A percentile compares a stretch with the other conserved stretches of the same genome.
These are phyloP conservation scores for Notiomystis cincta DNA, from an alignment of 2,113 vertebrate species.

Conservation along the genomic window DNA sequence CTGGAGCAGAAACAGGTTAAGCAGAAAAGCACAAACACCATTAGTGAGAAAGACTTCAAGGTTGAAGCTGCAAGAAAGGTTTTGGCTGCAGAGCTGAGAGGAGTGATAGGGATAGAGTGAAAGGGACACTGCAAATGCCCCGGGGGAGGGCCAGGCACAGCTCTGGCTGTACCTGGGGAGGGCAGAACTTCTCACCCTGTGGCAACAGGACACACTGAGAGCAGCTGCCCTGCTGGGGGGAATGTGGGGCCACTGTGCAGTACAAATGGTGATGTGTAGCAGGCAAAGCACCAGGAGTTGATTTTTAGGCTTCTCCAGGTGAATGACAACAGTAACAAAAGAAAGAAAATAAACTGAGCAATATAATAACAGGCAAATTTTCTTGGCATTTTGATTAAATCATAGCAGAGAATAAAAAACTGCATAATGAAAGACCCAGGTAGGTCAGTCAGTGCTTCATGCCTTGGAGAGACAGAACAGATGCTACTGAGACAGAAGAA, in stretches of 20 bases:
- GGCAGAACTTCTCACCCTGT: neutral
- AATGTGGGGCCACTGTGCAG: fast-evolving
- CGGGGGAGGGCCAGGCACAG: neutral
- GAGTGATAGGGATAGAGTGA: neutral
- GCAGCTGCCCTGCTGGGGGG: neutral
- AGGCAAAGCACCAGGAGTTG: neutral
- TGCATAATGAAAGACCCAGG: neutral
- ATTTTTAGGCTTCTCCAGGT: neutral
- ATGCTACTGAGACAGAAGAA: neutral
- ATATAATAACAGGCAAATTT: neutral
- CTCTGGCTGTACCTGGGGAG: neutral
- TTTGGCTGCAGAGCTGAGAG: neutral
- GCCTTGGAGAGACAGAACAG: neutral
- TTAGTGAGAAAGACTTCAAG: neutral
- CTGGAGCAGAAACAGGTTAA: neutral
- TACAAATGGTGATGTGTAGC: neutral
- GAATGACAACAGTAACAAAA: neutral
- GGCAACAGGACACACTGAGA: neutral
- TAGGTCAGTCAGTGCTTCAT: neutral
- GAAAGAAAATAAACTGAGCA: neutral
- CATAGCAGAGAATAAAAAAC: neutral
- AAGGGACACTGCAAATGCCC: neutral
- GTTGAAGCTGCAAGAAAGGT: neutral
- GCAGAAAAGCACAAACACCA: neutral
- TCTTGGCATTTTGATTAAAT: neutral